Evolutionary conservation across 2,888 invertebrate species (phyloP), one percentile per base, ranked within the genome.

Genomic region (Eupeodes latifasciatus): DNA sequence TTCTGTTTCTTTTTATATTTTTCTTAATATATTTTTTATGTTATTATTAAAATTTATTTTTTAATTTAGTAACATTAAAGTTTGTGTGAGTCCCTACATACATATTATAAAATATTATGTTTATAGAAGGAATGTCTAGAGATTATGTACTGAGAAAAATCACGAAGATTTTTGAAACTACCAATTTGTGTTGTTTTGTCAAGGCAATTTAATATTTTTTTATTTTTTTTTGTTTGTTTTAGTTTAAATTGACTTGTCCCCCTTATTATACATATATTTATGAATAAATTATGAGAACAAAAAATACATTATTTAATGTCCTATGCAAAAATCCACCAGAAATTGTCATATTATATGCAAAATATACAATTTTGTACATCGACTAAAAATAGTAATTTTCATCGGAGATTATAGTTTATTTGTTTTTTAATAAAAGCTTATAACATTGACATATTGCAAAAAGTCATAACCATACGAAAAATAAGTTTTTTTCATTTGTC

Each of bases 291-390:
- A 16, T 61, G 1, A 1, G n/a, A 62, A 6, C 16, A 49, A 14
- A 27, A 66, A 5, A 47, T 27, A 51, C 12, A 12, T 11, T 59
- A 47, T 72, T 59, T 16, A 11, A 57, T 72, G 71, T 72, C 71
- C 72, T 47, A 2, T 57, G 69, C 40, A 55, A 66, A 55, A 74
- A 53, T 55, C 11, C 61, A 14, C 67, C 57, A 53, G 27, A 36
- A 74, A 74, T 81, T 64, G 69, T 62, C 78, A 74, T 40, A 5
- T 40, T 40, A 5, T 40, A 40, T 82, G 64, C 64, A 75, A 61
- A 74, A 81, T 75, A 88, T 90, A 86, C 90, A 90, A 91, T 90
- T 89, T 90, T 90, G 90, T 90, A 90, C 90, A 91, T 90, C 90
- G 90, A 90, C 90, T 89, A 86, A 79, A 51, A 16, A 27, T 66